Conservation (phyloP, 2,888 invertebrate genomes). For the Mythimna pallens region DNA sequence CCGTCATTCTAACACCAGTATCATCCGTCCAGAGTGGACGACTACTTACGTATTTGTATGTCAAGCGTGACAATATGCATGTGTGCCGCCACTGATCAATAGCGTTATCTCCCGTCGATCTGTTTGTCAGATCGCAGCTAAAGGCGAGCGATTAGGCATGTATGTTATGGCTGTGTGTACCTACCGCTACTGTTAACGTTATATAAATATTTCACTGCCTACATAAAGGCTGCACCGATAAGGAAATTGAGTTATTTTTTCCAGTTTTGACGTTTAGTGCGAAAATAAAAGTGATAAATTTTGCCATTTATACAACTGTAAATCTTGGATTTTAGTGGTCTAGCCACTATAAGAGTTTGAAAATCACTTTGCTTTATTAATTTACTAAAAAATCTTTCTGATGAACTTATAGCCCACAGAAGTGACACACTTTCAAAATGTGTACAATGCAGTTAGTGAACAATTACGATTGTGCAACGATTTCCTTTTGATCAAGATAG, state of each 20-base stretch:
- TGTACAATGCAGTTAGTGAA: constrained; percentile 17
- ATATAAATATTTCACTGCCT: constrained; percentile 39
- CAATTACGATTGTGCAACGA: constrained; percentile 49
- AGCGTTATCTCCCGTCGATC: constrained; percentile 38
- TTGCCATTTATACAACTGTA: background rate
- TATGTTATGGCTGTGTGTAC: background rate
- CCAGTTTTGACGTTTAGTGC: constrained; percentile 14
- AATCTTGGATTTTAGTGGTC: background rate
- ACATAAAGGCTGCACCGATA: constrained; percentile 30
- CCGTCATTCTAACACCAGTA: background rate
- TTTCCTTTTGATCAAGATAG: constrained; percentile 35
- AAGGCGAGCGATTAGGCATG: constrained; percentile 28
- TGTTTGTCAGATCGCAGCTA: constrained; percentile 33
- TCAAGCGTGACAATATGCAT: constrained; percentile 17
- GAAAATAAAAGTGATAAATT: background rate
- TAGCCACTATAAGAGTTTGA: background rate
- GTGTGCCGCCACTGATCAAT: constrained; percentile 25
- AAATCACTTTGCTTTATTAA: background rate
- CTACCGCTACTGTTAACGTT: constrained; percentile 33
- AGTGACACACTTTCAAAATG: constrained; percentile 30
- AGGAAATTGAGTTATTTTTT: constrained; percentile 31
- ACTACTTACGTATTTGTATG: background rate
- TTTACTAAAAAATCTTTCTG: background rate
- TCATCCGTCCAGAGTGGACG: background rate
- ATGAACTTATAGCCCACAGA: constrained; percentile 11